These are phyloP conservation scores for Pampusana beccarii DNA, from an alignment of 2,113 vertebrate species.

Conservation along the genomic window DNA sequence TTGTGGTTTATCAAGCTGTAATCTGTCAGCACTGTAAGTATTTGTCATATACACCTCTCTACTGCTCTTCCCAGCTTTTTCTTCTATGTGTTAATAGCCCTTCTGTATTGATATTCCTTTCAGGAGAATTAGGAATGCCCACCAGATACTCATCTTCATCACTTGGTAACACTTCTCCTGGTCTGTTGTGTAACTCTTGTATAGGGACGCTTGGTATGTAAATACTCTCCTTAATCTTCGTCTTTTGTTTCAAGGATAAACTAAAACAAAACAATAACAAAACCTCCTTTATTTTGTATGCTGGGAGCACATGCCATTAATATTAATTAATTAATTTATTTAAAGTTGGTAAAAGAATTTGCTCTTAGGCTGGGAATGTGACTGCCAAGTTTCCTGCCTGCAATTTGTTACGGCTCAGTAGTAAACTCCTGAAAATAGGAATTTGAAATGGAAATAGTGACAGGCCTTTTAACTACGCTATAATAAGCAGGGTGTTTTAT, in stretches of 20 bases:
- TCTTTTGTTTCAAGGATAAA: constrained; percentile 49
- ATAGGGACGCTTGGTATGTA: neutral
- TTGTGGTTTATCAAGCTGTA: neutral
- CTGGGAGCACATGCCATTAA: constrained; percentile 66
- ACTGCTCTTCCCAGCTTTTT: neutral
- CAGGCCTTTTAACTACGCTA: constrained; percentile 68
- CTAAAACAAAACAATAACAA: constrained; percentile 53
- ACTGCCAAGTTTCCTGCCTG: constrained; percentile 77
- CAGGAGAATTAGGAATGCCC: neutral
- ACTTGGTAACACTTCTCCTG: neutral
- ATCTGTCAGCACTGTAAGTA: neutral
- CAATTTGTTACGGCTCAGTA: constrained; percentile 73
- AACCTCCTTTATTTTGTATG: constrained; percentile 45
- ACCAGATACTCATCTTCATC: neutral
- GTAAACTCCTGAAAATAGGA: constrained; percentile 74
- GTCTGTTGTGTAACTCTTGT: neutral
- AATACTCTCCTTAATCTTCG: constrained; percentile 14
- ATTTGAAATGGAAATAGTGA: constrained; percentile 76
- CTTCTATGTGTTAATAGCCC: neutral
- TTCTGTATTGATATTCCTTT: neutral
- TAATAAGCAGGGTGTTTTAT: constrained; percentile 70
- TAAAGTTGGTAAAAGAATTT: constrained; percentile 69
- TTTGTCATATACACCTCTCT: neutral
- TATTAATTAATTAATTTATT: constrained; percentile 75
- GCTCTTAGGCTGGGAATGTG: constrained; percentile 54